Percentiles rank a stretch among this genome's conserved stretches.
Conservation (phyloP, 2,888 invertebrate genomes). For the Orthosia gracilis region DNA sequence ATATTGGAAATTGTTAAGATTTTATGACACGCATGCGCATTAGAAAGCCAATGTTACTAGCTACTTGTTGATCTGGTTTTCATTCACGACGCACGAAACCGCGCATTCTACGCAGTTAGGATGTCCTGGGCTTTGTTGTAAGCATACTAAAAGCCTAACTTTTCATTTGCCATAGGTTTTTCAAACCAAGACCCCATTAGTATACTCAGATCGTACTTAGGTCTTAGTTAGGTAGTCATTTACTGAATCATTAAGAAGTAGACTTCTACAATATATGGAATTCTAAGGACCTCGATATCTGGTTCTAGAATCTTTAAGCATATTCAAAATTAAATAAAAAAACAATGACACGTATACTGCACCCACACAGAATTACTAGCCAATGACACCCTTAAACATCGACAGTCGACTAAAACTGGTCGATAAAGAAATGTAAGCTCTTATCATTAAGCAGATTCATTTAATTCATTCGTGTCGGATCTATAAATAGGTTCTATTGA, state of each 20-base stretch:
- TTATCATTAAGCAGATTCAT: slow-evolving; percentile 1
- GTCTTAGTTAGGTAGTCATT: background rate
- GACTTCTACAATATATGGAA: background rate
- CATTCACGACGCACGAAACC: slow-evolving; percentile 85
- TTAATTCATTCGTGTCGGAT: slow-evolving; percentile 18
- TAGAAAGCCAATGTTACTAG: slow-evolving; percentile 68
- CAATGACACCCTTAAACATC: background rate
- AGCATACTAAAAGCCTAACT: slow-evolving; percentile 32
- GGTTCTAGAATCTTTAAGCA: background rate
- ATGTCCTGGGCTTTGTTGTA: slow-evolving; percentile 60
- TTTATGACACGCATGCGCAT: slow-evolving; percentile 78
- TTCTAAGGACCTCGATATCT: background rate
- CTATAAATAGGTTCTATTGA: slow-evolving; percentile 46
- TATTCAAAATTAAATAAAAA: background rate
- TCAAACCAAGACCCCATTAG: background rate
- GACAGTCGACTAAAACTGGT: background rate
- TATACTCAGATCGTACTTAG: background rate
- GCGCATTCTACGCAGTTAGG: slow-evolving; percentile 85
- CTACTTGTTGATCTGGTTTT: slow-evolving; percentile 88
- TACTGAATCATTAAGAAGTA: no score
- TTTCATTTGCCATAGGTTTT: slow-evolving; percentile 12
- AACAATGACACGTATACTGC: background rate
- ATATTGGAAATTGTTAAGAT: slow-evolving; percentile 76
- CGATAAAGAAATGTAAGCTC: background rate
- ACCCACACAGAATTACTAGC: background rate